Conservation (phyloP, 2,888 invertebrate species). For the Polia nebulosa region DNA sequence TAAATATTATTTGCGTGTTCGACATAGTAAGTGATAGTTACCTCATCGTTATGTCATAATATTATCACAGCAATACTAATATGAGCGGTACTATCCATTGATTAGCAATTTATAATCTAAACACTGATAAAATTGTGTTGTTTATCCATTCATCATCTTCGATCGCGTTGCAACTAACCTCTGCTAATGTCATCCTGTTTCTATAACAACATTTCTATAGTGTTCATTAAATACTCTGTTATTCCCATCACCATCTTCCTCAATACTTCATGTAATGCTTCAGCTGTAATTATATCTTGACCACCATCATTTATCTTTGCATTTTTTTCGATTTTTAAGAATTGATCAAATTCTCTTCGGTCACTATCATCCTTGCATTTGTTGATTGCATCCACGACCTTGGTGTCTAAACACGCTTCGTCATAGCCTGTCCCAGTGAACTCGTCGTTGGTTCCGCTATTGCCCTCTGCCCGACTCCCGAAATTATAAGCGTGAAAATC, state of each 20-base stretch:
- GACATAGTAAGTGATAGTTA: constrained; percentile 45
- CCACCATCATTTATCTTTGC: background rate
- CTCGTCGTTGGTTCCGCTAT: constrained; percentile 73
- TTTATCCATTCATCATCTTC: constrained; percentile 25
- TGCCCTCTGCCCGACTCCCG: constrained; percentile 72
- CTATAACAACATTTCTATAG: background rate
- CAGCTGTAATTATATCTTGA: background rate
- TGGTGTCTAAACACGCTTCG: constrained; percentile 59
- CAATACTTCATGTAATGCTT: background rate
- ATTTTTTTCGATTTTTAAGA: background rate
- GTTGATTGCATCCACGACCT: constrained; percentile 71
- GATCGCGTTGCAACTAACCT: constrained; percentile 9
- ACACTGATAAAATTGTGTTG: constrained; percentile 11
- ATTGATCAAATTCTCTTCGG: constrained; percentile 28
- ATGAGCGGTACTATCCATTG: constrained; percentile 28
- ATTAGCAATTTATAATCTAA: constrained; percentile 44
- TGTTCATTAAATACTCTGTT: background rate
- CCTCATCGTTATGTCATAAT: constrained; percentile 33
- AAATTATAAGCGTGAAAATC: constrained; percentile 82
- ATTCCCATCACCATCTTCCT: background rate
- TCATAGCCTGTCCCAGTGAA: constrained; percentile 73
- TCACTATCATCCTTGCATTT: constrained; percentile 62
- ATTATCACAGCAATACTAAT: constrained; percentile 42
- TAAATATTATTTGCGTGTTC: constrained; percentile 30
- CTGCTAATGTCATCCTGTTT: constrained; percentile 31